Evolutionary conservation across 1,140 invertebrate species (phyloP).

Genomic region (Cepaea nemoralis): DNA sequence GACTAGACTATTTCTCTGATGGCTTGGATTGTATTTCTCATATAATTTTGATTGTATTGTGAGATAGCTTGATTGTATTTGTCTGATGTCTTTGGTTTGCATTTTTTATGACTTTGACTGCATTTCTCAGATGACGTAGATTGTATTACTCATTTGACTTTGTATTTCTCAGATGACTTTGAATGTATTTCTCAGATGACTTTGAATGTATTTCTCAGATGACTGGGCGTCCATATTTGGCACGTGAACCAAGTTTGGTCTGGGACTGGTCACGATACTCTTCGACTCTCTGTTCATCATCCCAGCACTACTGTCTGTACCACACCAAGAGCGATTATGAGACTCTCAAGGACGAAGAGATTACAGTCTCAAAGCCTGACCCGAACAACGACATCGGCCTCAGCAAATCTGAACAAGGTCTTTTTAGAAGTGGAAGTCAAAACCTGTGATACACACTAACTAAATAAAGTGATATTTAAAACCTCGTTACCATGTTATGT

Average conservation of each 20-base stretch:
- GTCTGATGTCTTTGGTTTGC: no score
- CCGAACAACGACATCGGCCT: neutral
- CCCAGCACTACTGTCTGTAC: slow-evolving; percentile 94
- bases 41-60: no score
- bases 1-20: no score
- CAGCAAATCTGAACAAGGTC: neutral
- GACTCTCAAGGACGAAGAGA: slow-evolving; percentile 23
- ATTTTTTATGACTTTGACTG: no score
- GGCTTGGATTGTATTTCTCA: no score
- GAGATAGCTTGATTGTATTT: no score
- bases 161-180: no score
- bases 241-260: slow-evolving; percentile 95
- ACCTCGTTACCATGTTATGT: no score
- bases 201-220: slow-evolving; percentile 80
- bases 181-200: no score
- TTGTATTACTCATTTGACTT: no score
- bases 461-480: no score
- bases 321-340: slow-evolving; percentile 46
- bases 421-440: neutral
- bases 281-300: slow-evolving; percentile 97
- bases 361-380: neutral
- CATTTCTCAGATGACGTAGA: no score
- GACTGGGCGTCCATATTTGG: slow-evolving; percentile 96
- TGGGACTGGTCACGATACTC: slow-evolving; percentile 92
- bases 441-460: neutral